Evolutionary conservation across 2,888 invertebrate species (phyloP).

Genomic region (Hirtodrosophila cameraria): DNA sequence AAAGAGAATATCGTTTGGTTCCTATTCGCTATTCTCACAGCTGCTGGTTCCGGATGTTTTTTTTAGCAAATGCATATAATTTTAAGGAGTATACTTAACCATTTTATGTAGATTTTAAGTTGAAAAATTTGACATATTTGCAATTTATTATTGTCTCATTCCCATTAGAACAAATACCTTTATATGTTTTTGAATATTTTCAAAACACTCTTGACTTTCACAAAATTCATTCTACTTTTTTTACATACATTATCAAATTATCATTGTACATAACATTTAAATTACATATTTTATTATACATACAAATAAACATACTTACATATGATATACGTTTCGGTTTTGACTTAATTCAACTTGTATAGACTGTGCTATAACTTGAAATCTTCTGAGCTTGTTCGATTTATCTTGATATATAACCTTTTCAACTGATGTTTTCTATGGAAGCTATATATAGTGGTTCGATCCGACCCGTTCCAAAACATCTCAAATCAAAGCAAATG

Average conservation of each 20-base stretch:
- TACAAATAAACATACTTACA: slow-evolving; percentile 37
- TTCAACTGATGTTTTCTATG: too few species aligned
- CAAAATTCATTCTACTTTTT: slow-evolving; percentile 4
- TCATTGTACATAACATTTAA: slow-evolving; percentile 69
- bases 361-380: too few species aligned
- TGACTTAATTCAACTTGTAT: too few species aligned
- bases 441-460: too few species aligned
- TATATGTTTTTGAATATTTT: slow-evolving; percentile 7
- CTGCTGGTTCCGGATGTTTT: slow-evolving; percentile 58
- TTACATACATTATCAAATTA: slow-evolving; percentile 14
- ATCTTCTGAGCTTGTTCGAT: too few species aligned
- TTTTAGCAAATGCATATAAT: slow-evolving; percentile 12
- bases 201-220: slow-evolving; percentile 48
- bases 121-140: slow-evolving; percentile 21
- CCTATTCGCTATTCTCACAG: slow-evolving; percentile 25
- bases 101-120: slow-evolving; percentile 15
- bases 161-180: slow-evolving; percentile 9
- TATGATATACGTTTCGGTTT: too few species aligned
- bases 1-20: slow-evolving; percentile 58
- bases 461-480: too few species aligned
- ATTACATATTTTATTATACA: too few species aligned
- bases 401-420: too few species aligned
- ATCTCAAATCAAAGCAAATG: too few species aligned
- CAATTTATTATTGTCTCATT: slow-evolving; percentile 16
- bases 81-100: slow-evolving; percentile 35